Evolutionary conservation across 2,113 vertebrate species (phyloP).

Genomic region (Scortum barcoo): DNA sequence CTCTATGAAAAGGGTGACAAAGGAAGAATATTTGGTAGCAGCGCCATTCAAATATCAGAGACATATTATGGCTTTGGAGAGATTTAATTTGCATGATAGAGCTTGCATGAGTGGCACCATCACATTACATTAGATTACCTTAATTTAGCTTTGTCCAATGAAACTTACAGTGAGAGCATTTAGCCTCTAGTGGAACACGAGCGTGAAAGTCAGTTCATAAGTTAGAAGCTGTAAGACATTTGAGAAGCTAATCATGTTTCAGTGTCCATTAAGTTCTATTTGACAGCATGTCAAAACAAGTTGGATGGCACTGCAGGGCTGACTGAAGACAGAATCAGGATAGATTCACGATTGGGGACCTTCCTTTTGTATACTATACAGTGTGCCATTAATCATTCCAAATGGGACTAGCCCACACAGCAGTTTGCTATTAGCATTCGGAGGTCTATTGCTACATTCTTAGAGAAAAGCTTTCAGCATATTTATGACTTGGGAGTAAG

Average conservation of each 20-base stretch:
- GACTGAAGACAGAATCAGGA: constrained; percentile 16
- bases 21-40: background rate
- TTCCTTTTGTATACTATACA: constrained; percentile 23
- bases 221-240: constrained; percentile 2
- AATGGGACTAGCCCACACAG: constrained; percentile 40
- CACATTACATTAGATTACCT: background rate
- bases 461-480: constrained; percentile 50
- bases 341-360: constrained; percentile 19
- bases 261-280: constrained; percentile 30
- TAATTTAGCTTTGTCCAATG: background rate
- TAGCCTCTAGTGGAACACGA: background rate
- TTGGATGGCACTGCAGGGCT: constrained; percentile 21
- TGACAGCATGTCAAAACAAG: constrained; percentile 48
- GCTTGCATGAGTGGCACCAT: background rate
- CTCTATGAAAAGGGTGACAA: background rate
- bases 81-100: background rate
- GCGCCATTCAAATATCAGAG: background rate
- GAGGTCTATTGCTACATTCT: constrained; percentile 74
- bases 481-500: constrained; percentile 78
- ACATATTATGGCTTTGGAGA: background rate
- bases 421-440: constrained; percentile 63
- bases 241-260: constrained; percentile 30
- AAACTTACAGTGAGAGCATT: background rate
- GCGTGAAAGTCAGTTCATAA: background rate
- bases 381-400: constrained; percentile 34